phyloP scores from a whole-genome alignment of 2,888 invertebrate genomes.

The Geophilus truncorum region DNA sequence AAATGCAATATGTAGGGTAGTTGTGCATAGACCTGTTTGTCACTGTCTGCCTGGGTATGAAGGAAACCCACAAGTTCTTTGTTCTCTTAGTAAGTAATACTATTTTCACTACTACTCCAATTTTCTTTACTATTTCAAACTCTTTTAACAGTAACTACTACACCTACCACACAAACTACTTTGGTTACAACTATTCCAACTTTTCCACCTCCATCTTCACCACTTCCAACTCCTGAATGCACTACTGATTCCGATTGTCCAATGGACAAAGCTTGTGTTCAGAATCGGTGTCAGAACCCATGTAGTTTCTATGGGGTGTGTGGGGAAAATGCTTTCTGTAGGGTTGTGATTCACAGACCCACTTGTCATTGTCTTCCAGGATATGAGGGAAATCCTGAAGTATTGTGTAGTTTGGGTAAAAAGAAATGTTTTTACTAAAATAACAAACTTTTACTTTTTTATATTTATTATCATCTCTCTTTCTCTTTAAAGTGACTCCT shows the following conservation, averaged over 20 bases:
- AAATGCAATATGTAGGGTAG: slow-evolving; percentile 71
- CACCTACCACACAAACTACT: not conserved
- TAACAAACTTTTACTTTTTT: too few species aligned
- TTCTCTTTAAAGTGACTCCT: not conserved
- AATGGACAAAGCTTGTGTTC: slow-evolving; percentile 79
- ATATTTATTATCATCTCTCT: not conserved
- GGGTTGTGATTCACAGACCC: slow-evolving; percentile 67
- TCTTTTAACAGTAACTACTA: not conserved
- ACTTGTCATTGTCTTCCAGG: slow-evolving; percentile 70
- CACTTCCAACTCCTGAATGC: slow-evolving; percentile 35
- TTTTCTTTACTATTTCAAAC: too few species aligned
- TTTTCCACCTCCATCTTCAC: not conserved
- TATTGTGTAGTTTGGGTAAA: slow-evolving; percentile 56
- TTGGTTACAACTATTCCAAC: not conserved
- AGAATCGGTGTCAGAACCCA: slow-evolving; percentile 63
- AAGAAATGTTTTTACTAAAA: too few species aligned
- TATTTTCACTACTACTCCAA: not conserved
- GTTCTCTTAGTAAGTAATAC: not conserved
- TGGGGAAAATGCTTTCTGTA: slow-evolving; percentile 74
- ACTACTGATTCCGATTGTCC: slow-evolving; percentile 68
- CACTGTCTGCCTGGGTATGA: slow-evolving; percentile 64
- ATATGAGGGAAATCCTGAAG: slow-evolving; percentile 69
- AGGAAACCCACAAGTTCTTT: slow-evolving; percentile 40
- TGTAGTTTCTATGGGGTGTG: slow-evolving; percentile 55
- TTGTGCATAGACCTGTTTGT: slow-evolving; percentile 70